Percentiles rank a stretch among this genome's conserved stretches.
Conservation (phyloP, 2,888 invertebrate species). For the Ceramica pisi region DNA sequence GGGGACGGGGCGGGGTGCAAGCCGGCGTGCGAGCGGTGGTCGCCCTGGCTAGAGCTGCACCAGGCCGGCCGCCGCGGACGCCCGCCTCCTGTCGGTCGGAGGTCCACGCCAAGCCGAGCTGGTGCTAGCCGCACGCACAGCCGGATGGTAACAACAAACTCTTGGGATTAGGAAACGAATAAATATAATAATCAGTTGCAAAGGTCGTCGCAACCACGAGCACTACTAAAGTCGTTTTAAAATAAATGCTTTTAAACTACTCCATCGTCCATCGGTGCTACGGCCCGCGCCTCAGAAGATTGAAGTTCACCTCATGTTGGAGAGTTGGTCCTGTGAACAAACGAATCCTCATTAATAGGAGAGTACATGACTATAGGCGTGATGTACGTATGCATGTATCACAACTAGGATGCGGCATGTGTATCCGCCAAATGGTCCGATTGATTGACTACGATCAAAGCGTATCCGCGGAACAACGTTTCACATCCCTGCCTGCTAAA, state of each 20-base stretch:
- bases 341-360: conserved; percentile 26
- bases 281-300: conserved; percentile 31
- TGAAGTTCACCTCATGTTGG: conserved; percentile 62
- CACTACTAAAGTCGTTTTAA: conserved; percentile 63
- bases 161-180: conserved; percentile 13
- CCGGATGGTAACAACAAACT: conserved; percentile 64
- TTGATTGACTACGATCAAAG: conserved; percentile 73
- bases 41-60: conserved; percentile 88
- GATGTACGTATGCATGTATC: conserved; percentile 18
- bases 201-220: conserved; percentile 68
- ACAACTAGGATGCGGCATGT: conserved; percentile 31
- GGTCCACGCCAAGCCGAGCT: conserved; percentile 73
- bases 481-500: conserved; percentile 34
- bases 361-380: conserved; percentile 5
- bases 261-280: conserved; percentile 70
- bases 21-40: conserved; percentile 80
- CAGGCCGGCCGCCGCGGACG: conserved; percentile 74
- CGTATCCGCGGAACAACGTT: conserved; percentile 25
- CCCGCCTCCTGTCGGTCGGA: conserved; percentile 62
- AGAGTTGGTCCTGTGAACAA: conserved; percentile 62
- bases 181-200: not conserved
- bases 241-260: conserved; percentile 62
- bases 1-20: conserved; percentile 23
- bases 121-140: conserved; percentile 80
- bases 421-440: conserved; percentile 56